Conservation (phyloP, 1,140 invertebrate genomes). For the Drosophila repleta region DNA sequence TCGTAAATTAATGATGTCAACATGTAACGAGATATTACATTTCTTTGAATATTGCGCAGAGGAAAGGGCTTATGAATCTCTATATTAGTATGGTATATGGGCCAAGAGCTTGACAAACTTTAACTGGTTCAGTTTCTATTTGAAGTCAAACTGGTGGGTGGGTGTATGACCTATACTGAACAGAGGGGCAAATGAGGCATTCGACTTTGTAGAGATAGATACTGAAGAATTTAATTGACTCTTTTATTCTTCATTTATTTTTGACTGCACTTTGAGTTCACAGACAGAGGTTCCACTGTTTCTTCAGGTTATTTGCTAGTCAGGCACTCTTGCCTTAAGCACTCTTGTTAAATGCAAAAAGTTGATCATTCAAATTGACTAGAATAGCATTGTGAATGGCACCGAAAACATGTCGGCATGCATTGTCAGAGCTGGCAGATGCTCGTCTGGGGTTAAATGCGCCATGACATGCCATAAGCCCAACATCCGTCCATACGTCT, state of each 20-base stretch:
- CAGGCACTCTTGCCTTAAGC: background rate
- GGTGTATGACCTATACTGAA: no score
- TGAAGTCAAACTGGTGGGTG: no score
- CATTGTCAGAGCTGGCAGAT: background rate
- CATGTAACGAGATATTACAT: constrained; percentile 7
- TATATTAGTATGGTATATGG: no score
- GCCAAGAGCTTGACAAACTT: background rate
- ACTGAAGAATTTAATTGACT: no score
- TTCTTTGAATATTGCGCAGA: constrained; percentile 5
- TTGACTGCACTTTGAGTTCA: no score
- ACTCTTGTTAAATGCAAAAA: background rate
- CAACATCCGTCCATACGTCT: background rate
- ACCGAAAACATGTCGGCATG: background rate
- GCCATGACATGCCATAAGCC: constrained; percentile 38
- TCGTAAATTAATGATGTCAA: constrained; percentile 6
- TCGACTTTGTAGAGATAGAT: no score
- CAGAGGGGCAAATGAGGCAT: no score
- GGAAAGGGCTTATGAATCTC: no score
- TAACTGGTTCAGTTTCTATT: no score
- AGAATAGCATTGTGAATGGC: background rate
- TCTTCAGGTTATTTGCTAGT: background rate
- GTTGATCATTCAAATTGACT: background rate
- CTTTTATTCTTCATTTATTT: no score
- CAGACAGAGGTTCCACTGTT: no score
- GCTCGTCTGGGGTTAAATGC: constrained; percentile 25